These are phyloP conservation scores for Ammospiza maritima DNA, from an alignment of 2,797 vertebrate species.

Conservation along the genomic window DNA sequence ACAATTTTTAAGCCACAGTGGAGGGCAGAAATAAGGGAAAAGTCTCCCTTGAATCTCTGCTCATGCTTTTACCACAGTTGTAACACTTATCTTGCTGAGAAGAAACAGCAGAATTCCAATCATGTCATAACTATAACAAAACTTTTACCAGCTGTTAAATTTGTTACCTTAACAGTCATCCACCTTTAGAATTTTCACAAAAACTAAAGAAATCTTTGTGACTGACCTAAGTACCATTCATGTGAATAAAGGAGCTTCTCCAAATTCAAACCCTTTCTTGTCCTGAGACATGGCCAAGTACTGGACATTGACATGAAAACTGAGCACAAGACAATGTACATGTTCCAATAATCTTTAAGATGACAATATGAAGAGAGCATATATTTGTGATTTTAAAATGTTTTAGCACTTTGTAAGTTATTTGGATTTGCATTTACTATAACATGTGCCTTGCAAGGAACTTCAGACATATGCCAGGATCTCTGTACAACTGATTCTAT, in stretches of 20 bases:
- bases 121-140: background rate
- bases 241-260: background rate
- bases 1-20: background rate
- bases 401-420: background rate
- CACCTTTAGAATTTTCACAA: background rate
- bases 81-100: background rate
- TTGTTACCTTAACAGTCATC: background rate
- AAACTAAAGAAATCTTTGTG: background rate
- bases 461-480: background rate
- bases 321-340: too few relatives aligned
- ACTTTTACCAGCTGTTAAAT: background rate
- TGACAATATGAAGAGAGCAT: background rate
- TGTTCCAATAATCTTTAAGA: background rate
- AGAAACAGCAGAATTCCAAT: background rate
- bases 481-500: background rate
- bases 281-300: accelerated
- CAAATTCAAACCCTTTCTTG: background rate
- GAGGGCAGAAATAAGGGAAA: background rate
- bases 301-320: background rate
- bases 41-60: background rate
- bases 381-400: background rate
- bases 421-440: background rate
- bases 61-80: background rate
- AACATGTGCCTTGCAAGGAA: background rate
- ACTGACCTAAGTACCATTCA: background rate